phyloP scores from a whole-genome alignment of 2,113 vertebrate genomes.

The Ptychochromis oligacanthus region DNA sequence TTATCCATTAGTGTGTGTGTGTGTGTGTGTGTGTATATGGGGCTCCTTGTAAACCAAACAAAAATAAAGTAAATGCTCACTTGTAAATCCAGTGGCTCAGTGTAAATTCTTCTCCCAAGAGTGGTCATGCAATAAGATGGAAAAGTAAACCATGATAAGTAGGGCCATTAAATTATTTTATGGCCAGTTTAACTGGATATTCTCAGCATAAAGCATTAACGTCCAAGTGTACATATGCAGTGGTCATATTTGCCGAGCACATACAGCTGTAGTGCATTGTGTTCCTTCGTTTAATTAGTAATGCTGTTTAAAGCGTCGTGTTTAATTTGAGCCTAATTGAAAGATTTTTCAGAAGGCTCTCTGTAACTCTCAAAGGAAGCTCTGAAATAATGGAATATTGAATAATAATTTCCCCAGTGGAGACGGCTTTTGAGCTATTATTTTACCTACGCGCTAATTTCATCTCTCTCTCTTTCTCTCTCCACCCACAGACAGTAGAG shows the following conservation, averaged over 20 bases:
- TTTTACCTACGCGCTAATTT: constrained; percentile 44
- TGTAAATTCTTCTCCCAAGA: constrained; percentile 28
- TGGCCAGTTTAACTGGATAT: background rate
- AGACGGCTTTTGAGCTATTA: constrained; percentile 49
- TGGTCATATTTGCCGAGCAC: background rate
- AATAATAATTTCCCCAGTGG: constrained; percentile 65
- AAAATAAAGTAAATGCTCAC: constrained; percentile 49
- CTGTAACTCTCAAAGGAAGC: constrained; percentile 60
- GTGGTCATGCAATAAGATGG: constrained; percentile 7
- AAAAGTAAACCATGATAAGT: constrained; percentile 35
- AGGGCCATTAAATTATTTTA: constrained; percentile 15
- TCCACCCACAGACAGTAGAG: constrained; percentile 89
- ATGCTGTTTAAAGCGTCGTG: constrained; percentile 39
- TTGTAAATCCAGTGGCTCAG: constrained; percentile 48
- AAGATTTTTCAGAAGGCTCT: constrained; percentile 44
- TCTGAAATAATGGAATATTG: constrained; percentile 67
- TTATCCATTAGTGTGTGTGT: background rate
- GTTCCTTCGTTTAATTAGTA: constrained; percentile 44
- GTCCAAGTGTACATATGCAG: background rate
- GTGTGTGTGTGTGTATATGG: background rate
- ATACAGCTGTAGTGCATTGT: constrained; percentile 22
- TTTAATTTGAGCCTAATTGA: constrained; percentile 70
- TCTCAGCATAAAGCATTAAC: constrained; percentile 5
- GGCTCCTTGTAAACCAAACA: constrained; percentile 52
- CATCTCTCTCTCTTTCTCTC: constrained; percentile 15